A percentile compares a stretch with the other conserved stretches of the same genome.
phyloP scores from a whole-genome alignment of 2,888 invertebrate species.

The Parochlus steinenii region DNA sequence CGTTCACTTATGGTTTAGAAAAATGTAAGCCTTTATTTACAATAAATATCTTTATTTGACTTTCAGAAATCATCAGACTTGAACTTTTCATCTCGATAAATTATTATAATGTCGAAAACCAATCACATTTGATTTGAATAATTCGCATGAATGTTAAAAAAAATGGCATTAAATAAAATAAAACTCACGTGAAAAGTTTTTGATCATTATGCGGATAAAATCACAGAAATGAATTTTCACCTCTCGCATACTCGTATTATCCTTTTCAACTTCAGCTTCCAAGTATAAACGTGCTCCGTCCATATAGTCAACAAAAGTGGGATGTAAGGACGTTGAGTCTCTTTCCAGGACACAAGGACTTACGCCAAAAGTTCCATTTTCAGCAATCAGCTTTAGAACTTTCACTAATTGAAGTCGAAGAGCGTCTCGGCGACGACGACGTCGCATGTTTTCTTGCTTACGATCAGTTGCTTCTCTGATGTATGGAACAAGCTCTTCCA shows the following conservation, averaged over 20 bases:
- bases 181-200: conserved; percentile 73
- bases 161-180: too few relatives aligned
- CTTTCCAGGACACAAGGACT: conserved; percentile 72
- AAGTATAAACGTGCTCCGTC: conserved; percentile 84
- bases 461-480: conserved; percentile 92
- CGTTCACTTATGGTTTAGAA: too few relatives aligned
- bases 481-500: conserved; percentile 85
- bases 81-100: too few relatives aligned
- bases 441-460: conserved; percentile 91
- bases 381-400: conserved; percentile 82
- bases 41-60: conserved; percentile 5
- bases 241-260: conserved; percentile 70
- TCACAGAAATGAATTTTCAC: conserved; percentile 88
- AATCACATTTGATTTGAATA: too few relatives aligned
- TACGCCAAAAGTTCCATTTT: conserved; percentile 74
- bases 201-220: conserved; percentile 84
- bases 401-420: conserved; percentile 80
- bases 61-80: too few relatives aligned
- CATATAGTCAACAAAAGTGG: conserved; percentile 83
- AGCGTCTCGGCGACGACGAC: conserved; percentile 80
- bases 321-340: conserved; percentile 66
- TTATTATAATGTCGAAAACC: too few relatives aligned
- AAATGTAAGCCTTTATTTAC: too few relatives aligned
- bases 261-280: conserved; percentile 88
- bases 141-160: too few relatives aligned